These are phyloP conservation scores for Willowsia nigromaculata DNA, from an alignment of 2,888 invertebrate species.

Conservation along the genomic window DNA sequence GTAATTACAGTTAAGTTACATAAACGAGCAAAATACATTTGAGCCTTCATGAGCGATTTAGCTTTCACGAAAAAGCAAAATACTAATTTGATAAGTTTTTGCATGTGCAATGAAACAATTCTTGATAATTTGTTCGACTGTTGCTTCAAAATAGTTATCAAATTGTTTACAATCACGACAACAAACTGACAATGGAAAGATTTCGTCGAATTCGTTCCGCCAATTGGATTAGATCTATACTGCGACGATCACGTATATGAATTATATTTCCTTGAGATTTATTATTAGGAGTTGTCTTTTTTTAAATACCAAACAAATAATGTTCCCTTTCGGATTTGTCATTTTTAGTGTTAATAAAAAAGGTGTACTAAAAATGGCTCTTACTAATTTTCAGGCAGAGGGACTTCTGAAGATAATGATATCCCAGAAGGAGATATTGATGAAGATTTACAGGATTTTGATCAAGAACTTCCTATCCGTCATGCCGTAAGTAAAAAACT, in stretches of 20 bases:
- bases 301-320: no score
- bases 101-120: no score
- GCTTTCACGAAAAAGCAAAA: no score
- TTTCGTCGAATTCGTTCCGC: conserved; percentile 66
- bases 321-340: background rate
- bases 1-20: no score
- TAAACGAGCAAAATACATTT: no score
- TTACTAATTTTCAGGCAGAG: conserved; percentile 16
- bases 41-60: no score
- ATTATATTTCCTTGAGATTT: background rate
- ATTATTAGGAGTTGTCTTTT: no score
- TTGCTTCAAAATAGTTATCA: background rate
- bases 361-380: background rate
- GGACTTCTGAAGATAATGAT: conserved; percentile 47
- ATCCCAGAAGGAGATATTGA: background rate
- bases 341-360: background rate
- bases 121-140: background rate
- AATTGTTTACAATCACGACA: background rate
- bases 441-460: conserved; percentile 69
- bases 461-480: conserved; percentile 75
- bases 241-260: conserved; percentile 64
- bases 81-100: no score
- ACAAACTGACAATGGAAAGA: conserved; percentile 62
- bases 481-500: conserved; percentile 76
- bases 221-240: conserved; percentile 67